A percentile compares a stretch with the other conserved stretches of the same genome.
These are phyloP conservation scores for Polyergus mexicanus DNA, from an alignment of 1,140 invertebrate species.

Conservation along the genomic window DNA sequence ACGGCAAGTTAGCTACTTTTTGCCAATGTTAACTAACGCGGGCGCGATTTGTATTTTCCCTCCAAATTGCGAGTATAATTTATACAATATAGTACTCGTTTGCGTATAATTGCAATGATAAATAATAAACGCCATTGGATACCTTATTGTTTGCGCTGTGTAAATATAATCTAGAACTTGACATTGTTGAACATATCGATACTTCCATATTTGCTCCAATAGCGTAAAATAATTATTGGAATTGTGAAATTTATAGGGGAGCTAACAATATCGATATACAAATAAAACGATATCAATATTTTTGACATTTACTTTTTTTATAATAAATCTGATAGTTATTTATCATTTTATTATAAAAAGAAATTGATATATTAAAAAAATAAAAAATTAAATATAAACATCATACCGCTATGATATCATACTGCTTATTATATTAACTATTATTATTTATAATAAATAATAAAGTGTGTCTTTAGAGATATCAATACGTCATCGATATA, in stretches of 20 bases:
- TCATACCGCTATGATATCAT: too few relatives aligned
- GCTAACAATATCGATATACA: not conserved
- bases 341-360: too few relatives aligned
- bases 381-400: too few relatives aligned
- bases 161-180: not conserved
- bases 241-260: not conserved
- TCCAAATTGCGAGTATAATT: not conserved
- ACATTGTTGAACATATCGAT: not conserved
- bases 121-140: constrained; percentile 36
- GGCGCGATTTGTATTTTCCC: not conserved
- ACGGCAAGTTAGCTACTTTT: constrained; percentile 22
- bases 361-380: too few relatives aligned
- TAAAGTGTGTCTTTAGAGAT: too few relatives aligned
- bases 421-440: too few relatives aligned
- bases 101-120: not conserved
- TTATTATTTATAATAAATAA: too few relatives aligned
- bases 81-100: not conserved
- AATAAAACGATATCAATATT: not conserved
- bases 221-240: not conserved
- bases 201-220: not conserved
- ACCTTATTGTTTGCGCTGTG: not conserved
- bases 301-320: not conserved
- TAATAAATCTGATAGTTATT: too few relatives aligned
- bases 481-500: too few relatives aligned
- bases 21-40: constrained; percentile 18